A percentile compares a stretch with the other conserved stretches of the same genome.
Evolutionary conservation across 2,113 vertebrate species (phyloP).

Genomic region (Corythoichthys intestinalis): DNA sequence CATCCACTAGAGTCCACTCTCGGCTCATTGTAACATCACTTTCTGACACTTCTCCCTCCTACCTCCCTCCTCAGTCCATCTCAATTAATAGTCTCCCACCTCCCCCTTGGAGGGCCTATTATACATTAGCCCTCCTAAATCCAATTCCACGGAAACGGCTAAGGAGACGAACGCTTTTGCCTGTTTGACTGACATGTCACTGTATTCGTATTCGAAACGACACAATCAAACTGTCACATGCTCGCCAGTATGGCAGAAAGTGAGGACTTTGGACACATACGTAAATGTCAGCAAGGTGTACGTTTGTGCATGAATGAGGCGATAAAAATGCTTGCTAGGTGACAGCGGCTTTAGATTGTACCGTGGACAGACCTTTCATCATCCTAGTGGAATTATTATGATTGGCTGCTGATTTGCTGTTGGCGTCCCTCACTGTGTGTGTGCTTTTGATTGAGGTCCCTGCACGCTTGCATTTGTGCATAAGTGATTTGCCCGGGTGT

Average conservation of each 20-base stretch:
- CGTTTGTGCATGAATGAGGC: constrained; percentile 15
- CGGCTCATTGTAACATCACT: constrained; percentile 44
- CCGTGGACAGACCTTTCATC: constrained; percentile 66
- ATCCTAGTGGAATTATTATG: constrained; percentile 76
- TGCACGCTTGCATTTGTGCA: constrained; percentile 60
- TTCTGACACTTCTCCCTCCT: constrained; percentile 26
- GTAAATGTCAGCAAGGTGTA: background rate
- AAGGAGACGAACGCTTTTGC: constrained; percentile 46
- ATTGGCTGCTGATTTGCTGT: constrained; percentile 76
- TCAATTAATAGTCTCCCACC: constrained; percentile 64
- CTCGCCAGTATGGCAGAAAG: background rate
- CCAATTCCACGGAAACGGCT: constrained; percentile 63
- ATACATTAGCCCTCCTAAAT: constrained; percentile 67
- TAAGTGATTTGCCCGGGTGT: constrained; percentile 46
- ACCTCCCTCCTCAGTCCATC: constrained; percentile 45
- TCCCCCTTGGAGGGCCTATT: constrained; percentile 55
- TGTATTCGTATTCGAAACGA: constrained; percentile 45
- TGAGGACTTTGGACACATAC: constrained; percentile 16
- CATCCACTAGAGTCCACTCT: constrained; percentile 64
- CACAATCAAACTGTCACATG: constrained; percentile 19
- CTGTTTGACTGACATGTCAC: constrained; percentile 58
- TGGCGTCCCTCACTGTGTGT: constrained; percentile 50
- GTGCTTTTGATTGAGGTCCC: constrained; percentile 47
- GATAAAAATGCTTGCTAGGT: constrained; percentile 37
- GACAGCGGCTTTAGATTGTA: constrained; percentile 53